Conservation (phyloP, 2,113 vertebrate genomes). For the Sphyrna mokarran region DNA sequence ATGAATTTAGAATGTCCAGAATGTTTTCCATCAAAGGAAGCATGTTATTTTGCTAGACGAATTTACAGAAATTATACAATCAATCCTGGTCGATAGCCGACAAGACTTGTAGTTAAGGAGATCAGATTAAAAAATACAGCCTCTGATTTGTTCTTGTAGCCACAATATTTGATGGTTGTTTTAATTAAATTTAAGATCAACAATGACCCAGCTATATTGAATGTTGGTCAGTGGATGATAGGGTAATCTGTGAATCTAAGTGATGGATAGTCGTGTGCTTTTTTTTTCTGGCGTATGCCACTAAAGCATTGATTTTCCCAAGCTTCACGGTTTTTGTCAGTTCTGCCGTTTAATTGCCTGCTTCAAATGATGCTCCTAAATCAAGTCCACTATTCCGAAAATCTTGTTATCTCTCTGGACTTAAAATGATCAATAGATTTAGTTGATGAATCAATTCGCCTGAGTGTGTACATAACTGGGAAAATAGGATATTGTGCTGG, state of each 20-base stretch:
- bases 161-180: background rate
- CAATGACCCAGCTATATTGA: background rate
- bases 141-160: background rate
- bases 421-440: background rate
- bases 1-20: too few relatives aligned
- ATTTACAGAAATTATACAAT: too few relatives aligned
- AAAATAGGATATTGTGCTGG: background rate
- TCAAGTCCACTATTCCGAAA: background rate
- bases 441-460: background rate
- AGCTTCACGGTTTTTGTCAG: too few relatives aligned
- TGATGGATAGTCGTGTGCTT: too few relatives aligned
- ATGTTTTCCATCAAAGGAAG: too few relatives aligned
- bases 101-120: background rate
- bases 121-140: background rate
- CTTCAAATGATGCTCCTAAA: background rate
- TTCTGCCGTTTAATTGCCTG: too few relatives aligned
- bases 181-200: background rate
- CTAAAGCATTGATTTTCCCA: too few relatives aligned
- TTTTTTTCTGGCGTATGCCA: background rate
- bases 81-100: background rate
- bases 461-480: background rate
- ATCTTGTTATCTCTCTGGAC: background rate
- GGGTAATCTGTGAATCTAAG: background rate
- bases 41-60: too few relatives aligned
- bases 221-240: accelerated